Evolutionary conservation across 1,140 invertebrate species (phyloP).

Genomic region (Pogonomyrmex californicus): DNA sequence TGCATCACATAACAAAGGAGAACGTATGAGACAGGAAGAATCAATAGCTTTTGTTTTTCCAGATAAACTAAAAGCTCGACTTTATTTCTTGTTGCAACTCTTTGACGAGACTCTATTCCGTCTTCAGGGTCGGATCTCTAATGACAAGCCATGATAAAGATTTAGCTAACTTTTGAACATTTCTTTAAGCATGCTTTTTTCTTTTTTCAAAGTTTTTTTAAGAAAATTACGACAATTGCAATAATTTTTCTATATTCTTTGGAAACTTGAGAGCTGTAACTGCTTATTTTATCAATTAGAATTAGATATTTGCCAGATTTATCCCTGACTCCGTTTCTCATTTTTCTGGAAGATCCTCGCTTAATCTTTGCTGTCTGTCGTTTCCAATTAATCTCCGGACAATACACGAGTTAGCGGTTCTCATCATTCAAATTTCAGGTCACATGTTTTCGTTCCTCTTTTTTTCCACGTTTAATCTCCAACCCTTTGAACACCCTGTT

Average conservation of each 20-base stretch:
- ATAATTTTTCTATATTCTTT: neutral
- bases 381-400: slow-evolving; percentile 44
- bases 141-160: neutral
- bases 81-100: slow-evolving; percentile 43
- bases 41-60: slow-evolving; percentile 38
- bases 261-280: too few relatives aligned
- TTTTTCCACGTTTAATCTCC: slow-evolving; percentile 39
- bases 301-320: neutral
- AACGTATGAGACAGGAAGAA: neutral
- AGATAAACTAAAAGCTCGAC: slow-evolving; percentile 15
- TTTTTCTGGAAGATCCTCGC: slow-evolving; percentile 17
- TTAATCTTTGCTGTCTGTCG: slow-evolving; percentile 9
- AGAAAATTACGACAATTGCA: neutral
- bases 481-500: slow-evolving; percentile 33
- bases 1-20: slow-evolving; percentile 18
- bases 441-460: slow-evolving; percentile 2
- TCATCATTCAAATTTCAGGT: slow-evolving; percentile 54
- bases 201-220: neutral
- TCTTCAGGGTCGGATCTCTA: slow-evolving; percentile 14
- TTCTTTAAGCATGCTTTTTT: neutral
- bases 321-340: slow-evolving; percentile 27
- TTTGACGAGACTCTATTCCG: slow-evolving; percentile 35
- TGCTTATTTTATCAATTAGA: neutral
- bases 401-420: slow-evolving; percentile 31
- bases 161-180: neutral